These are phyloP conservation scores for Helostoma temminkii DNA, from an alignment of 2,797 vertebrate species.

Conservation along the genomic window DNA sequence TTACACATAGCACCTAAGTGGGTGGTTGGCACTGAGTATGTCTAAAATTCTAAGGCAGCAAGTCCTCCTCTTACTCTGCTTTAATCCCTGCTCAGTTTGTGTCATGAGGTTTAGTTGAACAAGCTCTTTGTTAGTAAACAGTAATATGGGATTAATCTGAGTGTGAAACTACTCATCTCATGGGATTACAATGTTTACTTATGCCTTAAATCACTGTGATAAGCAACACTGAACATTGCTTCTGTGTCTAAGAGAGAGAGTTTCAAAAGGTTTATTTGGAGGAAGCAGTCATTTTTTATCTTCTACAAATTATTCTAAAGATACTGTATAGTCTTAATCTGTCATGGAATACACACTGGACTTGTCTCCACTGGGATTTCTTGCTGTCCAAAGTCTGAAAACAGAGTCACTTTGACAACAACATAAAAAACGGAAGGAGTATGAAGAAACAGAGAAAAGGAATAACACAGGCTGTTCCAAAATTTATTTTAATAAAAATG, in stretches of 20 bases:
- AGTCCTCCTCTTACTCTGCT: constrained; percentile 46
- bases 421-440: constrained; percentile 53
- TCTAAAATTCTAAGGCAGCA: constrained; percentile 39
- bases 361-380: constrained; percentile 40
- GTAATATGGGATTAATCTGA: constrained; percentile 71
- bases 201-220: constrained; percentile 33
- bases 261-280: constrained; percentile 34
- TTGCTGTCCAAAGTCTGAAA: constrained; percentile 45
- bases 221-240: constrained; percentile 19
- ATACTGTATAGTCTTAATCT: constrained; percentile 21
- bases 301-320: constrained; percentile 18
- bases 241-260: too few species aligned
- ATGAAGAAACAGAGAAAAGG: constrained; percentile 32
- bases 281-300: constrained; percentile 34
- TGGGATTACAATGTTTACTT: constrained; percentile 67
- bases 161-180: constrained; percentile 55
- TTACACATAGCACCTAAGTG: constrained; percentile 31
- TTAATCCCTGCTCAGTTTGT: constrained; percentile 72
- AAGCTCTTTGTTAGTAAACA: constrained; percentile 50
- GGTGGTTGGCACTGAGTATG: constrained; percentile 30
- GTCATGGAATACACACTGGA: constrained; percentile 28
- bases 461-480: constrained; percentile 40
- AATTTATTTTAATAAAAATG: constrained; percentile 50
- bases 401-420: constrained; percentile 41
- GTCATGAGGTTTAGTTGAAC: constrained; percentile 57